phyloP scores from a whole-genome alignment of 2,797 vertebrate species.

The Podarcis siculus region DNA sequence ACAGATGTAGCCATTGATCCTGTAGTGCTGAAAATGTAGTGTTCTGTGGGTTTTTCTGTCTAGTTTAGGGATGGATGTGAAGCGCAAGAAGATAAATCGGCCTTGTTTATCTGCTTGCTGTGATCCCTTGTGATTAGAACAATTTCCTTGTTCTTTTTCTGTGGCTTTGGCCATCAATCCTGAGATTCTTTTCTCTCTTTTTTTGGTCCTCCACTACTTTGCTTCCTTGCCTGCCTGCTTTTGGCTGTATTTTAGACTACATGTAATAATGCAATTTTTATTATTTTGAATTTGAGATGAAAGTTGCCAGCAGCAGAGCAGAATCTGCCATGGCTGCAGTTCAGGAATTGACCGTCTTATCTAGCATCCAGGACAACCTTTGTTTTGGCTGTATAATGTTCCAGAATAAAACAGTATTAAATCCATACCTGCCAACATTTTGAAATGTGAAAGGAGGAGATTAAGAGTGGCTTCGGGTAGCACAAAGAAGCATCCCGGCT shows the following conservation, averaged over 20 bases:
- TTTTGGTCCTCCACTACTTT: neutral
- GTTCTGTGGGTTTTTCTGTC: neutral
- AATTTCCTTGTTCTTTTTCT: constrained; percentile 33
- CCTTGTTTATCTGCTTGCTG: constrained; percentile 19
- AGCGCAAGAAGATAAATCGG: constrained; percentile 12
- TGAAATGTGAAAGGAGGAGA: neutral
- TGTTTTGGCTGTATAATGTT: neutral
- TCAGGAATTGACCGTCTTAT: neutral
- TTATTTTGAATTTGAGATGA: neutral
- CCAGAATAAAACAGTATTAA: neutral
- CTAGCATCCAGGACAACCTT: neutral
- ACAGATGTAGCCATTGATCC: neutral
- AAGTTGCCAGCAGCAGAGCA: neutral
- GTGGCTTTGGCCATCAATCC: neutral
- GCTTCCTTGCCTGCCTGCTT: neutral
- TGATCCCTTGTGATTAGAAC: constrained; percentile 7
- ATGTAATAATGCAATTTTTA: neutral
- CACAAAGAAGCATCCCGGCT: neutral
- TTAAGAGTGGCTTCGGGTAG: neutral
- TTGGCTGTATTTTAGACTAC: neutral
- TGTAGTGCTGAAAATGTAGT: neutral
- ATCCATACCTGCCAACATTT: neutral
- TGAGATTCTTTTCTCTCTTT: constrained; percentile 23
- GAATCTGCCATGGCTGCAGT: constrained; percentile 1
- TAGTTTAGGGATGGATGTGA: neutral